Evolutionary conservation across 2,797 vertebrate species (phyloP).

Genomic region (Anas capensis): DNA sequence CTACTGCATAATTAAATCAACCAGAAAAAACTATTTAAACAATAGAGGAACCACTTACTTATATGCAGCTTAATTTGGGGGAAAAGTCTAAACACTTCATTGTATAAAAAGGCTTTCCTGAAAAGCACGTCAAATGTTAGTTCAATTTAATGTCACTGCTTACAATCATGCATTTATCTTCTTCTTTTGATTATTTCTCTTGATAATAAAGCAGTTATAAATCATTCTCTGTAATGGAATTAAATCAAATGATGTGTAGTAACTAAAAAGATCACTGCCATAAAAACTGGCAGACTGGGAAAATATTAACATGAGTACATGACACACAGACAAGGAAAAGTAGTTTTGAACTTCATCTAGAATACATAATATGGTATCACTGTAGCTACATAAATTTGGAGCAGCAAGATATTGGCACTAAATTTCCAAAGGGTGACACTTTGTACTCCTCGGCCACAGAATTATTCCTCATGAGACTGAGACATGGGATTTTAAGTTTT

Average conservation of each 20-base stretch:
- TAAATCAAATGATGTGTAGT: slow-evolving; percentile 57
- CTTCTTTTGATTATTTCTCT: background rate
- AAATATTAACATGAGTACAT: slow-evolving; percentile 51
- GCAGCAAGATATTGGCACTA: background rate
- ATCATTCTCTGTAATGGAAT: slow-evolving; percentile 1
- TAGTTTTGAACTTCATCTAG: background rate
- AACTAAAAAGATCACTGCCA: slow-evolving; percentile 49
- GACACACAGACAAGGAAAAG: slow-evolving; percentile 32
- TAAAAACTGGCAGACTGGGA: slow-evolving; percentile 59
- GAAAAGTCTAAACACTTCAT: background rate
- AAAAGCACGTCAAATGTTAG: background rate
- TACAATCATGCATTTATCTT: background rate
- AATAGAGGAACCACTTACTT: background rate
- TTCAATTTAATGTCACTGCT: background rate
- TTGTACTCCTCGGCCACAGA: background rate
- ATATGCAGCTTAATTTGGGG: background rate
- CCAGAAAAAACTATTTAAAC: background rate
- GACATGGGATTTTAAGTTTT: background rate
- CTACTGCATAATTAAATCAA: background rate
- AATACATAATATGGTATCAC: background rate
- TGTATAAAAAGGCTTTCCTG: background rate
- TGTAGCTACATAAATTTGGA: background rate
- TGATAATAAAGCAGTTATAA: slow-evolving; percentile 35
- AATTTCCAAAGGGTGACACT: background rate
- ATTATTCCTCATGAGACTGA: background rate